Conservation (phyloP, 2,888 invertebrate species). For the Dusona sp. region DNA sequence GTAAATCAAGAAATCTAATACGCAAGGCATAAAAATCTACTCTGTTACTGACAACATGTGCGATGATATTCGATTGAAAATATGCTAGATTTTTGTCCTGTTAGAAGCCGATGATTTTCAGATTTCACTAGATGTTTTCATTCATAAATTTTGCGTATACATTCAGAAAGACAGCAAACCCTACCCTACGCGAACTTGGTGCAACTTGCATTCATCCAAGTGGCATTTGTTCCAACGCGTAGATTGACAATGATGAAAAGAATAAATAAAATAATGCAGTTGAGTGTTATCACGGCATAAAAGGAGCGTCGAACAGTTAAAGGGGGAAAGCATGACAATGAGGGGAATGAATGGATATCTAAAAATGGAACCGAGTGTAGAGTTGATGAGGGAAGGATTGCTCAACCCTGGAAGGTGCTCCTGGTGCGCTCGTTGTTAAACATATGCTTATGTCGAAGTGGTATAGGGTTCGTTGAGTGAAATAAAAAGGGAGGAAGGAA, state of each 20-base stretch:
- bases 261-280: conserved; percentile 22
- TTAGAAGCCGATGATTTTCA: background rate
- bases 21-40: too few species aligned
- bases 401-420: conserved; percentile 47
- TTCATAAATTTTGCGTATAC: background rate
- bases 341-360: conserved; percentile 30
- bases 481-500: background rate
- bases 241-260: conserved; percentile 10
- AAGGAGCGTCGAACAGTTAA: conserved; percentile 7
- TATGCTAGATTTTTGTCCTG: background rate
- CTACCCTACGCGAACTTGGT: background rate
- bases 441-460: conserved; percentile 46
- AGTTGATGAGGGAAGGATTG: conserved; percentile 25
- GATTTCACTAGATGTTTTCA: background rate
- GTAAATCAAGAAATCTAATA: too few species aligned
- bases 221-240: conserved; percentile 1
- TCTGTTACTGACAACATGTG: too few species aligned
- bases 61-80: background rate
- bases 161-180: background rate
- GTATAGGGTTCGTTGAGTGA: conserved; percentile 33
- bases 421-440: conserved; percentile 4
- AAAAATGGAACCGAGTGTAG: conserved; percentile 32
- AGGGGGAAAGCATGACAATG: conserved; percentile 33
- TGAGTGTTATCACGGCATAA: conserved; percentile 26
- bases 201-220: conserved; percentile 3